These are phyloP conservation scores for Sturnira hondurensis DNA, from an alignment of 2,113 vertebrate genomes.

Conservation along the genomic window DNA sequence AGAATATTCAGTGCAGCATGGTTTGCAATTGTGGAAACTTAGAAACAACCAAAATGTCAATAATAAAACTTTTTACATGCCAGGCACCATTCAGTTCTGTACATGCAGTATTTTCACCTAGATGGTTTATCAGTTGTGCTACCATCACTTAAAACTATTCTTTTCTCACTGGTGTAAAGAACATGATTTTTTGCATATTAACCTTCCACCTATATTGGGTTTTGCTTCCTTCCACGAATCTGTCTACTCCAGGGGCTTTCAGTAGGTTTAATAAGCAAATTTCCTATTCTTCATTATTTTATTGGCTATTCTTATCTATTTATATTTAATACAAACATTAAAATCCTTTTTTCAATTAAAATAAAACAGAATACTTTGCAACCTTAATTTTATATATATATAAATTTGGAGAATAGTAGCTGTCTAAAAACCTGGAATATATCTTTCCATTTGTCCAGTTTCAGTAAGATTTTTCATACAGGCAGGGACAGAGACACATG, in stretches of 20 bases:
- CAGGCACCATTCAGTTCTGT: background rate
- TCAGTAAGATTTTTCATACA: background rate
- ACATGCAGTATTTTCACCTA: background rate
- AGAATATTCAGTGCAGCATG: background rate
- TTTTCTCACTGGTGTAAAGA: background rate
- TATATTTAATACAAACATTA: background rate
- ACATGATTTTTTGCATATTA: background rate
- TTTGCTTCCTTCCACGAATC: background rate
- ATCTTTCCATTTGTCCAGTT: background rate
- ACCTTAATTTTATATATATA: background rate
- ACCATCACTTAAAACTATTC: background rate
- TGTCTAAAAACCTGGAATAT: background rate
- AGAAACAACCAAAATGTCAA: background rate
- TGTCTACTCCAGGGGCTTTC: background rate
- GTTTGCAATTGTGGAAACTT: background rate
- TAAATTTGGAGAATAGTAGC: background rate
- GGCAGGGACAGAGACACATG: background rate
- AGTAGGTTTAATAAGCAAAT: background rate
- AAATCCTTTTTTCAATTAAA: background rate
- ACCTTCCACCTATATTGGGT: background rate
- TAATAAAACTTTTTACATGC: background rate
- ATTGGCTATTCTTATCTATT: background rate
- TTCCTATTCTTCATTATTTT: background rate
- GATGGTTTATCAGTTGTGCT: background rate
- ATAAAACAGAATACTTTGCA: background rate